Percentiles rank a stretch among this genome's conserved stretches.
Conservation (phyloP, 2,888 invertebrate genomes). For the Trissolcus brochymenae region DNA sequence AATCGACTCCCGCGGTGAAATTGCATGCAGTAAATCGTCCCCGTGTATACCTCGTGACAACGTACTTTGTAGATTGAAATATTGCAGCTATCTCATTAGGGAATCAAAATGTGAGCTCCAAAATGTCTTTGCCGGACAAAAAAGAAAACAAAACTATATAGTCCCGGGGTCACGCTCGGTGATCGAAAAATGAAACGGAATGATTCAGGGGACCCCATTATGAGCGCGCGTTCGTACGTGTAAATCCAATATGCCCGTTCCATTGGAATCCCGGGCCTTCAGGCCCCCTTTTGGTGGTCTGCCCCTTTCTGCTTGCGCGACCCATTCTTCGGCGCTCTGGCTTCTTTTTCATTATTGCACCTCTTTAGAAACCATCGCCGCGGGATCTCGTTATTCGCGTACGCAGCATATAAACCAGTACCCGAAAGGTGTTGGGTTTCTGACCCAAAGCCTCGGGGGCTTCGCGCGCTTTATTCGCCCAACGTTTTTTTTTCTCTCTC, state of each 20-base stretch:
- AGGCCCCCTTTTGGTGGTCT: conserved; percentile 52
- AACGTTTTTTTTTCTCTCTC: background rate
- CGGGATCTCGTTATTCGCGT: conserved; percentile 69
- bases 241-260: conserved; percentile 71
- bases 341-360: conserved; percentile 59
- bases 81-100: conserved; percentile 37
- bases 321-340: conserved; percentile 49
- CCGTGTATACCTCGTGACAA: conserved; percentile 28
- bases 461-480: conserved; percentile 35
- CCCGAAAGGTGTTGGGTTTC: conserved; percentile 71
- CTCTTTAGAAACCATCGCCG: conserved; percentile 64
- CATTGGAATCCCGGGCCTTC: conserved; percentile 46
- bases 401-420: conserved; percentile 52
- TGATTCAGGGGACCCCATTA: conserved; percentile 62
- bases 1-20: conserved; percentile 45
- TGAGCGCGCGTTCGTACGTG: conserved; percentile 69
- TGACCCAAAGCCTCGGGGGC: conserved; percentile 65
- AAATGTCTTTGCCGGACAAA: conserved; percentile 41
- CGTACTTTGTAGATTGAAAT: conserved; percentile 45
- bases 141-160: conserved; percentile 7
- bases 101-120: conserved; percentile 36
- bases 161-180: conserved; percentile 21
- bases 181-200: conserved; percentile 53
- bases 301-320: conserved; percentile 51
- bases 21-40: conserved; percentile 42